A percentile compares a stretch with the other conserved stretches of the same genome.
These are phyloP conservation scores for Lerista edwardsae DNA, from an alignment of 2,797 vertebrate species.

Conservation along the genomic window DNA sequence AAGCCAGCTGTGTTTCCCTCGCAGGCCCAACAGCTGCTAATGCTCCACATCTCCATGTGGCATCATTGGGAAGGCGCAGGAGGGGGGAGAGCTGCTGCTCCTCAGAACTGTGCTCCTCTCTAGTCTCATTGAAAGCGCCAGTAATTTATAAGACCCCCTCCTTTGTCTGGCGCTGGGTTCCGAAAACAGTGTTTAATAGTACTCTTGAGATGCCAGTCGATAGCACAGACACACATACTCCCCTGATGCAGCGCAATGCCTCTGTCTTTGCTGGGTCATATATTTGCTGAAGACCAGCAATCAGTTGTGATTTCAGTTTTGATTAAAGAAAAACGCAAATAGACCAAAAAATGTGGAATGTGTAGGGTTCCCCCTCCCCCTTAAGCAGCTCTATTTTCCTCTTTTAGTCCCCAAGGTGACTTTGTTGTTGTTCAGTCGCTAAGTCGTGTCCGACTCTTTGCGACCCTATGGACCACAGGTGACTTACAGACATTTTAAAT, in stretches of 20 bases:
- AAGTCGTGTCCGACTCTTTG: no score
- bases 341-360: no score
- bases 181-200: neutral
- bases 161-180: neutral
- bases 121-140: neutral
- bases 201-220: slow-evolving; percentile 2
- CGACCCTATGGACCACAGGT: no score
- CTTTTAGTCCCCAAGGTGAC: no score
- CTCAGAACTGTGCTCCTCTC: neutral
- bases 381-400: no score
- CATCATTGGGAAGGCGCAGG: neutral
- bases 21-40: slow-evolving; percentile 13
- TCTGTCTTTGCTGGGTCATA: neutral
- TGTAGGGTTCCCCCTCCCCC: no score
- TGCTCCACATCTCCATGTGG: neutral
- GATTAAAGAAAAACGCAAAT: neutral
- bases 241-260: neutral
- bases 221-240: neutral
- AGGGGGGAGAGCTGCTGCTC: neutral
- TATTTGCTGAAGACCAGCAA: neutral
- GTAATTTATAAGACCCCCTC: neutral
- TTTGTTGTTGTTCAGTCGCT: no score
- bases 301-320: neutral
- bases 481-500: no score
- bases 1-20: slow-evolving; percentile 19